A percentile compares a stretch with the other conserved stretches of the same genome.
phyloP scores from a whole-genome alignment of 2,888 invertebrate species.

The Diadegma fenestrale region DNA sequence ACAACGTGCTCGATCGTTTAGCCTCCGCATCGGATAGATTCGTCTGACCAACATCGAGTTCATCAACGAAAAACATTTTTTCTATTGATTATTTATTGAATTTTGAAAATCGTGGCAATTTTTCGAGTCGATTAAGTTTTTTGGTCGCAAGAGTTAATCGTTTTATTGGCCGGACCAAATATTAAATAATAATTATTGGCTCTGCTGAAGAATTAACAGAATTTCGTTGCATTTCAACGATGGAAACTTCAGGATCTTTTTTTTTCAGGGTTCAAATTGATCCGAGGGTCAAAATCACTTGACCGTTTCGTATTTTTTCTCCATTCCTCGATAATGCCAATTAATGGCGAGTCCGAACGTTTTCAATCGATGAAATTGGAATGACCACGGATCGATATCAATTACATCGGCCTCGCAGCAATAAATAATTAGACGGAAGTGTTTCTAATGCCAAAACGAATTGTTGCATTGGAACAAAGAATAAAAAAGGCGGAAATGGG shows the following conservation, averaged over 20 bases:
- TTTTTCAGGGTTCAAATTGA: constrained; percentile 24
- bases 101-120: too few relatives aligned
- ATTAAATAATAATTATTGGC: too few relatives aligned
- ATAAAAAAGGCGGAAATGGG: not conserved
- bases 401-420: not conserved
- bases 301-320: not conserved
- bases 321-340: not conserved
- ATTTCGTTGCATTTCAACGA: too few relatives aligned
- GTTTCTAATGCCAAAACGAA: not conserved
- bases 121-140: too few relatives aligned
- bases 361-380: not conserved
- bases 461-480: not conserved
- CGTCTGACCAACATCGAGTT: constrained; percentile 23
- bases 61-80: too few relatives aligned
- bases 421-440: not conserved
- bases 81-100: too few relatives aligned
- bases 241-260: too few relatives aligned
- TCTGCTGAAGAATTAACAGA: too few relatives aligned
- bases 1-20: constrained; percentile 27
- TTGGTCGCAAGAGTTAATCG: too few relatives aligned
- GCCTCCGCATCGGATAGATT: constrained; percentile 14
- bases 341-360: not conserved
- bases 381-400: not conserved
- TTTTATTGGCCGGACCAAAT: too few relatives aligned
- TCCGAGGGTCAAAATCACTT: constrained; percentile 16